Evolutionary conservation across 2,797 vertebrate species (phyloP), one percentile per base, ranked within the genome.

Genomic region (Clamator glandarius): DNA sequence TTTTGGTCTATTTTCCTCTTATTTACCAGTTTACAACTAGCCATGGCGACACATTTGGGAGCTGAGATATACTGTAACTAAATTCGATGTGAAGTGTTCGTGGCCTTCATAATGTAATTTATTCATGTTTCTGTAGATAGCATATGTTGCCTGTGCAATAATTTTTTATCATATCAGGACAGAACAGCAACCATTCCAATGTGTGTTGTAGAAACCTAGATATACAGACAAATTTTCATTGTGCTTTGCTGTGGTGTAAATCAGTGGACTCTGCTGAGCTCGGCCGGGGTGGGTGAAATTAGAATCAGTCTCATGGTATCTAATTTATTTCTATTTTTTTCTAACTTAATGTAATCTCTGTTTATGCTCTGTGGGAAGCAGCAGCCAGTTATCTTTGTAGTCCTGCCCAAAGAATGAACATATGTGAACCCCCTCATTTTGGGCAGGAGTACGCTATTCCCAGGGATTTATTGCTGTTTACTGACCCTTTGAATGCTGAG

Each of bases 71-170:
- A 91, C 89, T 86, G 89, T 96, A 97, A 95, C 96, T 96, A 97
- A 97, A 95, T 95, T 95, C 93, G 91, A 97, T 96, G 83, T 87
- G 84, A 88, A 97, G 94, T 96, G 92, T 94, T 92, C 96, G 86
- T 59, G 36, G 96, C 93, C 96, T 95, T 97, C 84, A 7, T 95
- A 90, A 95, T 97, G 84, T 96, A 97, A 97, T 97, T 97, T 97
- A 97, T 98, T 97, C 96, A 95, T 96, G 81, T 91, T 72, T 83
- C 92, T 51, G n/a, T 96, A 92, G 90, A 91, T 94, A 90, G 90
- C 92, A 96, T 93, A 95, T 95, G 91, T 95, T 97, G 92, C 89
- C 87, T 95, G 93, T 96, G 93, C 89, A 89, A 84, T 93, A 88
- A 92, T 94, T 95, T 96, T 96, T 96, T 91, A 95, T 96, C 66